Base-by-base conservation (phyloP, 2,797 vertebrate species). In the Gallinago nigripennis region DNA sequence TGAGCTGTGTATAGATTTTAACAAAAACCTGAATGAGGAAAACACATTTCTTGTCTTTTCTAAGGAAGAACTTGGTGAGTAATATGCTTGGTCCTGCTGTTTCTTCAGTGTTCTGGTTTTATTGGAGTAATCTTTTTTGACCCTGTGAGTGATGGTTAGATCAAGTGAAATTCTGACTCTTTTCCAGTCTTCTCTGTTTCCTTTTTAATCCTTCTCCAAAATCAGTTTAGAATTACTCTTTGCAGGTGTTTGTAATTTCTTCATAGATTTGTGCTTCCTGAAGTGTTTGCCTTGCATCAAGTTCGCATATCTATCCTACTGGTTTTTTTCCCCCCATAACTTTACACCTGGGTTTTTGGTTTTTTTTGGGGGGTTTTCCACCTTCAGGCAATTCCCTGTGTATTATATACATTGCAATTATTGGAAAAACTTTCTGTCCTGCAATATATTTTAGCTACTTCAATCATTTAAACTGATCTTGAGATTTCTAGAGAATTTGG, bases 1-100 rank as follows among this genome's bases (percentile, higher is more conserved):
- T 95, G 98, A 99, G 41, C 98, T 99, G 11, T 99, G 98, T 94
- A 99, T 99, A 83, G 99, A 99, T 95, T 99, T 99, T 50, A 99
- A 99, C 98, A 98, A 98, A 97, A 99, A 99, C 94, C 95, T 99
- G 94, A 99, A 99, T 56, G 99, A 99, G 88, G 99, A 99, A 82
- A 98, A 98, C 50, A 99, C 98, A 0, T 98, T 95, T 88, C 98
- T 99, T 33, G 50, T 98, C 20, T 99, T 99, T 95, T 98, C 98
- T 21, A 98, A 98, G 90, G 97, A 97, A 8, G 99, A 99, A 85
- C 96, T 99, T 60, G 97, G 99, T 99, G 41, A 96, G 95, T 97
- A 83, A 7, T 51, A 11, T 77, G 30, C 41, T 71, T 91, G 13
- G 23, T 60, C 10, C 50, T 90, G 83, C 25, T 25, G 6, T 68